phyloP scores from a whole-genome alignment of 1,140 invertebrate genomes.

The Brachionus koreanus region DNA sequence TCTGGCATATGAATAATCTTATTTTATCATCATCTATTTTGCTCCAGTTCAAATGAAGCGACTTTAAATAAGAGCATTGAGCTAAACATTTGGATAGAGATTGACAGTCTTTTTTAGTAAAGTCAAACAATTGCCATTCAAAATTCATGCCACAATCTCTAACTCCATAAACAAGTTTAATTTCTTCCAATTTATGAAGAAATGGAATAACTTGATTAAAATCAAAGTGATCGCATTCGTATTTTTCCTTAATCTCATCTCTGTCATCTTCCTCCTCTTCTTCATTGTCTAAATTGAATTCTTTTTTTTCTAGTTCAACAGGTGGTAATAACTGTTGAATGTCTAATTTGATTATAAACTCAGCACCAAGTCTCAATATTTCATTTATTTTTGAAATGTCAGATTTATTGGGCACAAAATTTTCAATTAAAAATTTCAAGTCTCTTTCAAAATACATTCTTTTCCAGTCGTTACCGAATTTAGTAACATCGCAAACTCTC shows the following conservation, averaged over 20 bases:
- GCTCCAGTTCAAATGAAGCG: slow-evolving; percentile 47
- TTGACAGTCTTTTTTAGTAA: slow-evolving; percentile 57
- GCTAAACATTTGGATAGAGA: slow-evolving; percentile 56
- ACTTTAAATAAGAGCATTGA: slow-evolving; percentile 23
- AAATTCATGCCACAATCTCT: slow-evolving; percentile 60
- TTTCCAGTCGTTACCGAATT: slow-evolving; percentile 56
- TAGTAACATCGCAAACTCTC: slow-evolving; percentile 56
- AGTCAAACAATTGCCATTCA: slow-evolving; percentile 59
- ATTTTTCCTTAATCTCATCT: slow-evolving; percentile 51
- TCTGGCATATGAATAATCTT: slow-evolving; percentile 55
- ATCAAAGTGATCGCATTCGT: slow-evolving; percentile 58
- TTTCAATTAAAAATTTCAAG: slow-evolving; percentile 57
- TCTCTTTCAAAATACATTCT: slow-evolving; percentile 59
- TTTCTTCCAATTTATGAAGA: slow-evolving; percentile 54
- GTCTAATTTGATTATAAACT: slow-evolving; percentile 54
- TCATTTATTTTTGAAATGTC: slow-evolving; percentile 54
- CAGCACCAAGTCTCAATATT: slow-evolving; percentile 48
- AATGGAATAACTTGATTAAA: slow-evolving; percentile 53
- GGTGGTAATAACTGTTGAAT: slow-evolving; percentile 58
- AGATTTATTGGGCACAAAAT: slow-evolving; percentile 57
- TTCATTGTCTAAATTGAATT: slow-evolving; percentile 53
- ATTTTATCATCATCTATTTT: slow-evolving; percentile 48
- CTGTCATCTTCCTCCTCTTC: slow-evolving; percentile 40
- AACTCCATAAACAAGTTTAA: slow-evolving; percentile 56
- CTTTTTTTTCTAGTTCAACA: slow-evolving; percentile 53